Evolutionary conservation across 2,888 invertebrate species (phyloP).

Genomic region (Brassicogethes aeneus): DNA sequence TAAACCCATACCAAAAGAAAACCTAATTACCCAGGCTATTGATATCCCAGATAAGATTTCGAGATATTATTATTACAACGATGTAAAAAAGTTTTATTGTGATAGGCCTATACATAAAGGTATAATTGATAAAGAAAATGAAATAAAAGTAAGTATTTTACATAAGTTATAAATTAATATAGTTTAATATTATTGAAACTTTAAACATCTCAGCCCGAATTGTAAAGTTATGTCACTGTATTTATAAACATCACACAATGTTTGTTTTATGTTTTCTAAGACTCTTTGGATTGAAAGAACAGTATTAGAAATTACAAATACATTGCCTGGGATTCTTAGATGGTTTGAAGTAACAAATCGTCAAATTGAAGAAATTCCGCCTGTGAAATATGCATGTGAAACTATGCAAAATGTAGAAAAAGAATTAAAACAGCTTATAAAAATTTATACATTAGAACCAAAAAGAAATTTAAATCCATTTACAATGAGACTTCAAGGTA

Average conservation of each 20-base stretch:
- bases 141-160: slow-evolving; percentile 62
- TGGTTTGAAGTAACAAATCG: slow-evolving; percentile 86
- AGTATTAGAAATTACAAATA: slow-evolving; percentile 69
- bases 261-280: slow-evolving; percentile 39
- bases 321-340: slow-evolving; percentile 82
- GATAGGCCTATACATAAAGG: slow-evolving; percentile 87
- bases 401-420: slow-evolving; percentile 86
- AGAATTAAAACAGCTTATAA: slow-evolving; percentile 71
- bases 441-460: slow-evolving; percentile 71
- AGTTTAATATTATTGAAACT: too few species aligned
- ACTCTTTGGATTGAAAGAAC: slow-evolving; percentile 93
- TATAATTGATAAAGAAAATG: slow-evolving; percentile 86
- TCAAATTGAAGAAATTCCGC: slow-evolving; percentile 68
- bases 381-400: slow-evolving; percentile 83
- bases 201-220: too few species aligned
- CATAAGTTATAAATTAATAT: too few species aligned
- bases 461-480: slow-evolving; percentile 82
- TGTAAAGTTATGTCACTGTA: too few species aligned
- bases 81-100: slow-evolving; percentile 82
- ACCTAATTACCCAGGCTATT: slow-evolving; percentile 39
- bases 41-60: slow-evolving; percentile 81
- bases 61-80: slow-evolving; percentile 85
- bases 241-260: too few species aligned
- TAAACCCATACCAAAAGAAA: slow-evolving; percentile 73
- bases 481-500: slow-evolving; percentile 82